Conservation (phyloP, 2,797 vertebrate species). For the Platalea minor region DNA sequence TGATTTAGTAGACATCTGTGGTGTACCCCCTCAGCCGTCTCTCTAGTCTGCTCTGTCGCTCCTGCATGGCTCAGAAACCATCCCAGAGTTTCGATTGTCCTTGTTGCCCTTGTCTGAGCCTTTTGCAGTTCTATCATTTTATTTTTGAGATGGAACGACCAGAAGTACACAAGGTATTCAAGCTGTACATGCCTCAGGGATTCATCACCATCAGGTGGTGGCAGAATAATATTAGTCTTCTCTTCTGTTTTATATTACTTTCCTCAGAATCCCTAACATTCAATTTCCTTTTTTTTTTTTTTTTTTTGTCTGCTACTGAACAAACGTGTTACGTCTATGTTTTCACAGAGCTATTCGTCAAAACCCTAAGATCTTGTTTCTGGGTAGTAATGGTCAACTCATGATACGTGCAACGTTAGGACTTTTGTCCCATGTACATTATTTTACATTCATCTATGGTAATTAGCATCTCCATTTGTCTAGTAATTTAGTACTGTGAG, state of each 20-base stretch:
- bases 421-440: background rate
- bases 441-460: background rate
- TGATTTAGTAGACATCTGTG: background rate
- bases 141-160: background rate
- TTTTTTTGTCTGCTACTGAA: background rate
- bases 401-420: background rate
- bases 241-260: slow-evolving; percentile 18
- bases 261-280: background rate
- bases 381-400: background rate
- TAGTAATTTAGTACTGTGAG: background rate
- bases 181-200: background rate
- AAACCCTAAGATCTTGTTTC: background rate
- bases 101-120: background rate
- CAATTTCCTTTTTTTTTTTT: background rate
- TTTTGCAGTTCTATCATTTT: background rate
- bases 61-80: background rate
- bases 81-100: background rate
- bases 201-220: background rate
- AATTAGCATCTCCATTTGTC: background rate
- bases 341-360: background rate
- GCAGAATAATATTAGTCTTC: background rate
- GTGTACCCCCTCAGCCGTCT: background rate
- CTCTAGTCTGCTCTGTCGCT: background rate
- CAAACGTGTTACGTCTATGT: background rate
- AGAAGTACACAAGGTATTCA: background rate